phyloP scores from a whole-genome alignment of 1,140 invertebrate genomes.

The Diachasma alloeum region DNA sequence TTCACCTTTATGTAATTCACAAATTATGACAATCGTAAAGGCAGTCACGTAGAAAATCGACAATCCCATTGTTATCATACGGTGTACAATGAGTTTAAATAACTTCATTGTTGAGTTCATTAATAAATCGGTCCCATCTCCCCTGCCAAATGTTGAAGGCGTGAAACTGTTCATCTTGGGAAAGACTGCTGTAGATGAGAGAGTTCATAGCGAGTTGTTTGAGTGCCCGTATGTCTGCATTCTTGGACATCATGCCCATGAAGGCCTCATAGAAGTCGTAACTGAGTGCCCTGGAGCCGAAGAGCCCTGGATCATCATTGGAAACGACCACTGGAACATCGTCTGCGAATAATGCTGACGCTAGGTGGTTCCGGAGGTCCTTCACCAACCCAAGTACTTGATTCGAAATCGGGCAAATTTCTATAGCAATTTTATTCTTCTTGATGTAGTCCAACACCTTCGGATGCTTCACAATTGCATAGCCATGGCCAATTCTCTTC shows the following conservation, averaged over 20 bases:
- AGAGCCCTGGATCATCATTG: slow-evolving; percentile 82
- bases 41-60: too few species aligned
- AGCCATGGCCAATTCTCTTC: slow-evolving; percentile 68
- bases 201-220: slow-evolving; percentile 85
- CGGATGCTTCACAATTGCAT: slow-evolving; percentile 81
- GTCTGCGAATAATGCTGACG: slow-evolving; percentile 70
- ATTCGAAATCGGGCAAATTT: slow-evolving; percentile 84
- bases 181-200: slow-evolving; percentile 68
- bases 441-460: slow-evolving; percentile 69
- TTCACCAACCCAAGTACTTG: slow-evolving; percentile 78
- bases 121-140: slow-evolving; percentile 50
- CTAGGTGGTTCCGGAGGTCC: slow-evolving; percentile 85
- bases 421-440: slow-evolving; percentile 75
- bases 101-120: slow-evolving; percentile 4
- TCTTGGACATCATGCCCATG: slow-evolving; percentile 76
- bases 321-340: slow-evolving; percentile 72
- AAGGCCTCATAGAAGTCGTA: slow-evolving; percentile 88
- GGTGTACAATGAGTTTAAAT: too few species aligned
- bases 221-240: slow-evolving; percentile 76
- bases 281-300: slow-evolving; percentile 77
- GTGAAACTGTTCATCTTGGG: slow-evolving; percentile 43
- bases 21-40: too few species aligned
- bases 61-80: neutral
- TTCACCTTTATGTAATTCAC: too few species aligned
- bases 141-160: slow-evolving; percentile 46